Base-by-base conservation (phyloP, 2,797 vertebrate genomes). In the Falco cherrug region DNA sequence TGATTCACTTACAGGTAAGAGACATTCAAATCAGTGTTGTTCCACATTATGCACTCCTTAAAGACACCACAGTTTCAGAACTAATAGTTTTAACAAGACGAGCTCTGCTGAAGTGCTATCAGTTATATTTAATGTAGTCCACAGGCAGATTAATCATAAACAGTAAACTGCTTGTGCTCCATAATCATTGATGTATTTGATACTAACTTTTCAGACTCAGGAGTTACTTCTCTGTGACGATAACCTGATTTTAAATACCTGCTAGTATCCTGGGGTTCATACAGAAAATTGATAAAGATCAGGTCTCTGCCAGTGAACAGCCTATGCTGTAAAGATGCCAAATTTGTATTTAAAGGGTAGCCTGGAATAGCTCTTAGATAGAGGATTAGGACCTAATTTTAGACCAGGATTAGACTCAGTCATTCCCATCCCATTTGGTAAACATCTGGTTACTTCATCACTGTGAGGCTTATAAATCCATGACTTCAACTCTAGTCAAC, bases 1-100 rank as follows among this genome's bases (percentile, higher is more conserved):
- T 21, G 99, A 99, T 96, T 98, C 99, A 31, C 99, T 99, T 75
- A 98, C 97, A 97, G 99, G 99, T 99, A 98, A 98, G 98, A 95
- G 60, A 67, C 33, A 28, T 73, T 96, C 35, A 84, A 21, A 50
- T 39, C 71, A 18, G 4, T 18, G 31, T n/a, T 50, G 29, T 64
- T 64, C 57, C 45, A 33, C 29, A 28, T 56, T 54, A 24, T 18
- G 8, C 5, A 5, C 11, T 25, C 18, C 35, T 81, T 50, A 88
- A 85, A 61, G 54, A 56, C 59, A 45, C 3, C 31, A 22, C 39
- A 37, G 22, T 61, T 86, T n/a, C 29, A 28, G 11, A 85, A 50
- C 13, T 22, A 74, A 75, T 31, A 61, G 5, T 4, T 83, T 83
- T 90, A 80, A 80, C 24, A 64, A 22, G 24, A 51, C 1, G 4